These are phyloP conservation scores for Bombus confusus DNA, from an alignment of 1,140 invertebrate genomes.

Conservation along the genomic window DNA sequence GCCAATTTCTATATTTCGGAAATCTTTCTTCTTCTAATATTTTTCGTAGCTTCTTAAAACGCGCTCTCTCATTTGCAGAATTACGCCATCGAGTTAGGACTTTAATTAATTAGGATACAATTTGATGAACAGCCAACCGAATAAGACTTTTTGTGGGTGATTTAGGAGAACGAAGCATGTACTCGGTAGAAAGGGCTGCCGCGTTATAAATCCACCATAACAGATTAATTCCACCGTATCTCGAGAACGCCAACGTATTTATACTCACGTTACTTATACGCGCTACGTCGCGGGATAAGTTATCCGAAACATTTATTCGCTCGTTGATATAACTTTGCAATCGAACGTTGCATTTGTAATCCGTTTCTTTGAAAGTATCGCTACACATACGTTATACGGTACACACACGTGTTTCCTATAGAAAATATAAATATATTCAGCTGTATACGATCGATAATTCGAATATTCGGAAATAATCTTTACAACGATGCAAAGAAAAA, in stretches of 20 bases:
- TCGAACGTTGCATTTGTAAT: no score
- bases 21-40: no score
- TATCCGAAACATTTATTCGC: constrained; percentile 36
- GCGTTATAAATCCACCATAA: constrained; percentile 77
- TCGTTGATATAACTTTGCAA: constrained; percentile 16
- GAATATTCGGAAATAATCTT: background rate
- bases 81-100: constrained; percentile 56
- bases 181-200: constrained; percentile 52
- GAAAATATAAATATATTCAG: no score
- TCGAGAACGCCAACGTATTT: constrained; percentile 72
- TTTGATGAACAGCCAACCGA: constrained; percentile 45
- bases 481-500: background rate
- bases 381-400: no score
- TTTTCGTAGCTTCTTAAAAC: background rate
- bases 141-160: constrained; percentile 68
- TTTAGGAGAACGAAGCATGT: constrained; percentile 72
- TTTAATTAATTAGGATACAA: constrained; percentile 75
- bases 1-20: no score
- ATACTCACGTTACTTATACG: constrained; percentile 44
- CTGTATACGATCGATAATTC: no score
- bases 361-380: no score
- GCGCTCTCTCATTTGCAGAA: background rate
- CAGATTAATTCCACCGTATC: constrained; percentile 78
- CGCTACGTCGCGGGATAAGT: constrained; percentile 11
- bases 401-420: no score